Conservation (phyloP, 2,797 vertebrate species). For the Anisognathus igniventris region DNA sequence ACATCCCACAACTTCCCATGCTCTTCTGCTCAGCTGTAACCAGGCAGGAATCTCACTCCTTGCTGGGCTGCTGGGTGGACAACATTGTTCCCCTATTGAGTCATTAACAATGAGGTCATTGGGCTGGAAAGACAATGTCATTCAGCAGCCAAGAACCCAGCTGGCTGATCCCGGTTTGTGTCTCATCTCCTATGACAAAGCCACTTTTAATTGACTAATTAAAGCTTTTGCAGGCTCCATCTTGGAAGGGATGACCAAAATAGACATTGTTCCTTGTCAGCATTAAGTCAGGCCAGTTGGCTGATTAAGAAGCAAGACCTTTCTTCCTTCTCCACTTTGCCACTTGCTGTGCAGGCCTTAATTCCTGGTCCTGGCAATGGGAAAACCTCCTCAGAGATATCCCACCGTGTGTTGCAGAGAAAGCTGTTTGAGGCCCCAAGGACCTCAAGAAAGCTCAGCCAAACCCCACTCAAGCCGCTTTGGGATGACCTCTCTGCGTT, state of each 20-base stretch:
- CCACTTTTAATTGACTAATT: constrained; percentile 53
- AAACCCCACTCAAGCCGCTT: neutral
- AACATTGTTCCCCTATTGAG: constrained; percentile 57
- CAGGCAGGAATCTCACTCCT: constrained; percentile 24
- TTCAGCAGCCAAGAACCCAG: constrained; percentile 62
- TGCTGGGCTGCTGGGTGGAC: constrained; percentile 58
- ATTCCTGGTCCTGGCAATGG: neutral
- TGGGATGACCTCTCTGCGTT: neutral
- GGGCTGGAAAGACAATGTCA: constrained; percentile 55
- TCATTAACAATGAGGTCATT: constrained; percentile 57
- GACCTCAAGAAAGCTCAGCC: neutral
- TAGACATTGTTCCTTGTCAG: neutral
- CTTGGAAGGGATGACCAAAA: constrained; percentile 26
- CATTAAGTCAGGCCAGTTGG: neutral
- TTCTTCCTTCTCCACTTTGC: neutral
- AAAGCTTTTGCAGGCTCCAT: constrained; percentile 4
- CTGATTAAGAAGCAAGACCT: neutral
- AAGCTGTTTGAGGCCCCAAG: neutral
- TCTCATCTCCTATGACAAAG: constrained; percentile 58
- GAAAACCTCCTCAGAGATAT: neutral
- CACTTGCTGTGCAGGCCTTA: neutral
- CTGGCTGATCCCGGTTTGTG: constrained; percentile 33
- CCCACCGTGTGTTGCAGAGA: neutral
- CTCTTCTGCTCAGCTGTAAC: constrained; percentile 30
- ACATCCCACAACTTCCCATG: constrained; percentile 41